A percentile compares a stretch with the other conserved stretches of the same genome.
These are phyloP conservation scores for Ceyx cyanopectus DNA, from an alignment of 2,113 vertebrate species.

Conservation along the genomic window DNA sequence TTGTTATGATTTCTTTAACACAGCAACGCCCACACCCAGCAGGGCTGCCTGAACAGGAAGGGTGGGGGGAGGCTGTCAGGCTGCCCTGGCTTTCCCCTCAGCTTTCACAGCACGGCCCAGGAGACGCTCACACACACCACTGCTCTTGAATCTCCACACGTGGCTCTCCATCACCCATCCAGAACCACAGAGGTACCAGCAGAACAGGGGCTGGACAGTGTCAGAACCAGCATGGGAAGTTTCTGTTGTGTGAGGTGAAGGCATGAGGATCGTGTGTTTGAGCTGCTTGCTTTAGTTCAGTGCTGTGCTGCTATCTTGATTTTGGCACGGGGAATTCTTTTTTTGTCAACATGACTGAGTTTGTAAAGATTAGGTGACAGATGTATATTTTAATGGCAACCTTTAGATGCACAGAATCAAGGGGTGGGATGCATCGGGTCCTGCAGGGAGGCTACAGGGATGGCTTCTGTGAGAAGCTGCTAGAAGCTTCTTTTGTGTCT, in stretches of 20 bases:
- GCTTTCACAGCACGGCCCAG: neutral
- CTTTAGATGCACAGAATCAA: neutral
- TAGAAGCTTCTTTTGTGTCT: neutral
- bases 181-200: neutral
- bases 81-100: constrained; percentile 57
- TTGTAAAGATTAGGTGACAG: neutral
- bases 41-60: constrained; percentile 63
- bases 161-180: neutral
- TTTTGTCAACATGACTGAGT: neutral
- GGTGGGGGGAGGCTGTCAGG: constrained; percentile 48
- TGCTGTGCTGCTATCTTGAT: neutral
- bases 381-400: neutral
- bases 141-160: neutral
- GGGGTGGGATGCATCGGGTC: neutral
- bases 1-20: constrained; percentile 19
- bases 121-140: too few relatives aligned
- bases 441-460: neutral
- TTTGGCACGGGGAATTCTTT: neutral
- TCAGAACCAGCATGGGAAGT: neutral
- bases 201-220: neutral
- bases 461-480: neutral
- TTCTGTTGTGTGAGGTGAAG: neutral
- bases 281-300: neutral
- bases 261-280: neutral
- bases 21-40: neutral